A percentile compares a stretch with the other conserved stretches of the same genome.
These are phyloP conservation scores for Fragum sueziense DNA, from an alignment of 2,888 invertebrate genomes.

Conservation along the genomic window DNA sequence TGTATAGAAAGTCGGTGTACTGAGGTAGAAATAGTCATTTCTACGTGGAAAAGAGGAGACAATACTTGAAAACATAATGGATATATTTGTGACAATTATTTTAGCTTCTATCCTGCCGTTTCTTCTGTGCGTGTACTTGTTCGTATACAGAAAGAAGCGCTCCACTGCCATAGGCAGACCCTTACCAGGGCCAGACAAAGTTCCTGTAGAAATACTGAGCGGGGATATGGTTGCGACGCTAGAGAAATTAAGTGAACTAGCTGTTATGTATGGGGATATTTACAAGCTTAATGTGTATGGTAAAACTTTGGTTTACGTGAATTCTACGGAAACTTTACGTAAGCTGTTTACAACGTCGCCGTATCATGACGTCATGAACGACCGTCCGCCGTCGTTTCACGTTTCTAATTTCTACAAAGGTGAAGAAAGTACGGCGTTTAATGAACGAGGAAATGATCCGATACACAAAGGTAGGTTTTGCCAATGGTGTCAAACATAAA, in stretches of 20 bases:
- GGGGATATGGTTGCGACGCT: not conserved
- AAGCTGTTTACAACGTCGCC: conserved; percentile 5
- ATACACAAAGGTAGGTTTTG: conserved; percentile 1
- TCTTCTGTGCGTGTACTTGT: not conserved
- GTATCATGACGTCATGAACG: conserved; percentile 6
- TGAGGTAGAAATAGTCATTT: no score
- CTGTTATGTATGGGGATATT: not conserved
- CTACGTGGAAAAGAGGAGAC: no score
- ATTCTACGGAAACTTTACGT: not conserved
- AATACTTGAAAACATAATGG: no score
- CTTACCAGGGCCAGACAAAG: not conserved
- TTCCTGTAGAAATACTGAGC: not conserved
- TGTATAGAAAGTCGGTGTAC: no score
- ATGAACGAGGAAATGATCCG: not conserved
- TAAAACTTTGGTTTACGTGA: conserved; percentile 7
- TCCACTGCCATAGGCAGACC: not conserved
- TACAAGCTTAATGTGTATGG: conserved; percentile 4
- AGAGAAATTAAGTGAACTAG: not conserved
- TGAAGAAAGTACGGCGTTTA: conserved; percentile 2
- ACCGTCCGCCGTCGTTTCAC: not conserved
- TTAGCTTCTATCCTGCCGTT: no score
- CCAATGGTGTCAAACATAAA: no score
- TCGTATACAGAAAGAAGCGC: not conserved
- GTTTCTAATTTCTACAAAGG: not conserved
- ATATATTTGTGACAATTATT: no score